A percentile compares a stretch with the other conserved stretches of the same genome.
Evolutionary conservation across 1,140 invertebrate species (phyloP).

Genomic region (Neodiprion virginianus): DNA sequence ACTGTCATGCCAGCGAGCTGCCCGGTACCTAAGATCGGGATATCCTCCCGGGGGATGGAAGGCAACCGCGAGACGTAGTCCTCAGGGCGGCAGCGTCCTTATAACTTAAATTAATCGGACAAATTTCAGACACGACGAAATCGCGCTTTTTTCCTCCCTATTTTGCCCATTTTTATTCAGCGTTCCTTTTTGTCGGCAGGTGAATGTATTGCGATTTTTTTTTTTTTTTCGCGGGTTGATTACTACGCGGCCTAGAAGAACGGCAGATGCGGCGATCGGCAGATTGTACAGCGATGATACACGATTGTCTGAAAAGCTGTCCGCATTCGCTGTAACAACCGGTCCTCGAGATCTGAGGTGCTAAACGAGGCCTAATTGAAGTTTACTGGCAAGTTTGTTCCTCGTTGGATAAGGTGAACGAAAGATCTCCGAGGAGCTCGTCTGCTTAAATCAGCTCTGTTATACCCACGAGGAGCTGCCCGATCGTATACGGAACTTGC

Average conservation of each 20-base stretch:
- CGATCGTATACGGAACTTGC: too few relatives aligned
- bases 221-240: background rate
- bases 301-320: too few relatives aligned
- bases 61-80: background rate
- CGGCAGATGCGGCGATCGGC: too few relatives aligned
- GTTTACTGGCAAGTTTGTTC: too few relatives aligned
- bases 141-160: background rate
- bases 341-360: too few relatives aligned
- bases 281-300: too few relatives aligned
- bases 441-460: too few relatives aligned
- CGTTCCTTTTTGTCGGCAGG: conserved; percentile 22
- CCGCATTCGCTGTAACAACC: too few relatives aligned
- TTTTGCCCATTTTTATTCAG: conserved; percentile 19
- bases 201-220: background rate
- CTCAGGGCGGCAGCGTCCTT: background rate
- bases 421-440: too few relatives aligned
- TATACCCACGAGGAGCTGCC: too few relatives aligned
- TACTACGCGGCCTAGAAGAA: background rate
- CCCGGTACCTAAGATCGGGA: background rate
- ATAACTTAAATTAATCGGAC: background rate
- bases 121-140: background rate
- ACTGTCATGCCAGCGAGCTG: conserved; percentile 45
- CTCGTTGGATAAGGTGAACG: too few relatives aligned
- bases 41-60: background rate
- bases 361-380: too few relatives aligned